Evolutionary conservation across 2,888 invertebrate species (phyloP).

Genomic region (Thereva nobilitata): DNA sequence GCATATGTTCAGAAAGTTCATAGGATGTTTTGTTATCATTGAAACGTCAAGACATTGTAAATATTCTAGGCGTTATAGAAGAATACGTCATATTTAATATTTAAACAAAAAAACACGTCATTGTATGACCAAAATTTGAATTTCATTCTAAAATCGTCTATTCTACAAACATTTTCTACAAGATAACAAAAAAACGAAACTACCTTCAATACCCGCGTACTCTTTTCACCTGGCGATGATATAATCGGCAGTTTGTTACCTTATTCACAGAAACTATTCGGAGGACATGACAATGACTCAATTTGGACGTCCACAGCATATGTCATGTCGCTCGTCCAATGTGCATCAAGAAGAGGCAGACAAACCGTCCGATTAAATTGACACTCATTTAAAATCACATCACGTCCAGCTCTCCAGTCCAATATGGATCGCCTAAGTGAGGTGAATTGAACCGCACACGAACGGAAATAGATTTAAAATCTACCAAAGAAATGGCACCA

Average conservation of each 20-base stretch:
- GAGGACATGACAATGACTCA: constrained; percentile 10
- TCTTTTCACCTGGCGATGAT: too few species aligned
- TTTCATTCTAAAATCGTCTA: too few species aligned
- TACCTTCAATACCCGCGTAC: too few species aligned
- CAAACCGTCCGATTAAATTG: not conserved
- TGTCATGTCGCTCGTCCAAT: not conserved
- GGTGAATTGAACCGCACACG: not conserved
- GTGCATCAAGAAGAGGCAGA: not conserved
- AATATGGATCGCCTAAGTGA: not conserved
- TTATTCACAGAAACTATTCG: not conserved
- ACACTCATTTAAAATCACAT: constrained; percentile 6
- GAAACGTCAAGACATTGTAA: too few species aligned
- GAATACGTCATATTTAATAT: too few species aligned
- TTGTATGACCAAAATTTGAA: too few species aligned
- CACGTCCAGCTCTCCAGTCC: not conserved
- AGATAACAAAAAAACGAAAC: too few species aligned
- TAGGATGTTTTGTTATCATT: too few species aligned
- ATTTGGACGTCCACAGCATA: not conserved
- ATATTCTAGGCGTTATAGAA: too few species aligned
- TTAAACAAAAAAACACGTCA: too few species aligned
- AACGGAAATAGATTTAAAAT: constrained; percentile 8
- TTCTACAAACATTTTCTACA: too few species aligned
- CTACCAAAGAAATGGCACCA: not conserved
- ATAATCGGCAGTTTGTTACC: constrained; percentile 9
- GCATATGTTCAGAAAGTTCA: too few species aligned